A percentile compares a stretch with the other conserved stretches of the same genome.
These are phyloP conservation scores for Cylindroiulus punctatus DNA, from an alignment of 2,888 invertebrate species.

Conservation along the genomic window DNA sequence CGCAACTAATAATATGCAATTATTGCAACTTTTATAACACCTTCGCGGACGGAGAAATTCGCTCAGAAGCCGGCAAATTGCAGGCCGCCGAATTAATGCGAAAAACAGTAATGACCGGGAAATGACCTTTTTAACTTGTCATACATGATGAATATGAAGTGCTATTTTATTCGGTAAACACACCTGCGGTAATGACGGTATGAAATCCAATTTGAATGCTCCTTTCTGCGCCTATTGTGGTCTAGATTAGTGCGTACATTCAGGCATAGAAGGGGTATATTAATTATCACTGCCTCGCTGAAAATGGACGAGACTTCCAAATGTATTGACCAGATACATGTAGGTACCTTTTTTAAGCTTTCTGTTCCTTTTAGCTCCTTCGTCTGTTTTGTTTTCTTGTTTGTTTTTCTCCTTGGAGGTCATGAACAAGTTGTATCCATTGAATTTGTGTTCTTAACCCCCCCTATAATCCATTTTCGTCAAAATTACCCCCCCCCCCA, in stretches of 20 bases:
- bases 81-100: neutral
- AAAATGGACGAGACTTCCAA: no score
- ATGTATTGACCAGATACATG: no score
- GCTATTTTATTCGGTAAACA: slow-evolving; percentile 1
- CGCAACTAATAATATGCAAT: slow-evolving; percentile 47
- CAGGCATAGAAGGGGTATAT: neutral
- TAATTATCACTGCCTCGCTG: neutral
- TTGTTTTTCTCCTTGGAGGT: no score
- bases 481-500: no score
- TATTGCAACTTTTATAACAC: slow-evolving; percentile 29
- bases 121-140: slow-evolving; percentile 44
- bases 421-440: no score
- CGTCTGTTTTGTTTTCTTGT: no score
- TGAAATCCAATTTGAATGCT: slow-evolving; percentile 27
- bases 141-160: slow-evolving; percentile 33
- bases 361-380: no score
- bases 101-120: slow-evolving; percentile 37
- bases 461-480: no score
- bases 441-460: no score
- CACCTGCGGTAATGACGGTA: neutral
- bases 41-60: slow-evolving; percentile 28
- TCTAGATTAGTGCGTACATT: neutral
- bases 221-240: neutral
- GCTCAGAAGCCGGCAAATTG: slow-evolving; percentile 29
- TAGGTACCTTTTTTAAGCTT: no score